Conservation (phyloP, 2,113 vertebrate species). For the Sturnus vulgaris region DNA sequence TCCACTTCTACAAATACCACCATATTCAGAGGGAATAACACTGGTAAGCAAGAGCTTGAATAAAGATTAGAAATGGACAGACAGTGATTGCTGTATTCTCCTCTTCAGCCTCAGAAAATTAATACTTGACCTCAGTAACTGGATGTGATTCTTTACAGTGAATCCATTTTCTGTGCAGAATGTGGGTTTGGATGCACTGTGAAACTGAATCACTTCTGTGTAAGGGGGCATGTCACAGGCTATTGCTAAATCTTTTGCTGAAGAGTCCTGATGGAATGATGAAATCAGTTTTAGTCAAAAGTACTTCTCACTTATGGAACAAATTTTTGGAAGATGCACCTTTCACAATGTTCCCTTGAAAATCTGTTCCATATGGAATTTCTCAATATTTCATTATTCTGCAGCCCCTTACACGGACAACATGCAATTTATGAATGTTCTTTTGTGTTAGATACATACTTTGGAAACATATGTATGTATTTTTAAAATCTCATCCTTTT, state of each 20-base stretch:
- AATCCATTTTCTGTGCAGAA: background rate
- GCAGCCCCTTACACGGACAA: background rate
- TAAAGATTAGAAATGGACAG: background rate
- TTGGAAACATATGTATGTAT: background rate
- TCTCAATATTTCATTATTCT: background rate
- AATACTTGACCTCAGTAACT: background rate
- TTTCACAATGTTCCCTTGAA: background rate
- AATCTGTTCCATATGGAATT: slow-evolving; percentile 17
- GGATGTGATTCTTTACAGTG: background rate
- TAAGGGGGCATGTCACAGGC: background rate
- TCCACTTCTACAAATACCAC: background rate
- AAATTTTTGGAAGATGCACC: background rate
- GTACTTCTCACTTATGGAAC: background rate
- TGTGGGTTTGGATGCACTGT: background rate
- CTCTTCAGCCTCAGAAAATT: background rate
- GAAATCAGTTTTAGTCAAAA: background rate
- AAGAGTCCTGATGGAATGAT: background rate
- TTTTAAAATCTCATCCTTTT: background rate
- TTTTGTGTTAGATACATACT: background rate
- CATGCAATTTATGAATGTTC: background rate
- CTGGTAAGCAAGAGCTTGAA: background rate
- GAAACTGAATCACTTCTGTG: background rate
- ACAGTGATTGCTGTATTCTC: background rate
- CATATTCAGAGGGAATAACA: background rate
- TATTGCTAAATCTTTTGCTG: background rate